A percentile compares a stretch with the other conserved stretches of the same genome.
Conservation (phyloP, 2,797 vertebrate genomes). For the Strix occidentalis region DNA sequence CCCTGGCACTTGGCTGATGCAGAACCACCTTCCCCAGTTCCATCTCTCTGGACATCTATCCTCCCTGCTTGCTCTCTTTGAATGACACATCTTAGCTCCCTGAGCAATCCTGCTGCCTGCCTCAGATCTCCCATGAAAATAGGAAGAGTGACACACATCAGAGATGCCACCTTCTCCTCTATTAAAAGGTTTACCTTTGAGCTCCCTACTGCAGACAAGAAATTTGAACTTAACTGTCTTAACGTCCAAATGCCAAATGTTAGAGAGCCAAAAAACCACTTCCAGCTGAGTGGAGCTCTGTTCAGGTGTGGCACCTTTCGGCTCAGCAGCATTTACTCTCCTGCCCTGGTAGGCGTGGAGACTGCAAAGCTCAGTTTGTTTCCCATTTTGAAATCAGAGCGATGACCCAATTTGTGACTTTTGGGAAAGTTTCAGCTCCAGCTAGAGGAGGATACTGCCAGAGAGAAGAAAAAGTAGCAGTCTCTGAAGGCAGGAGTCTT, state of each 20-base stretch:
- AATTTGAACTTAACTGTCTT: background rate
- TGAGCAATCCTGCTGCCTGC: background rate
- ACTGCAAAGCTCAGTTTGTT: slow-evolving; percentile 26
- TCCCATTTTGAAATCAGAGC: slow-evolving; percentile 17
- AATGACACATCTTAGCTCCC: background rate
- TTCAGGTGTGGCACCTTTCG: background rate
- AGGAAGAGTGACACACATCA: background rate
- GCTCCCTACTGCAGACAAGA: background rate
- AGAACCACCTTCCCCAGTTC: background rate
- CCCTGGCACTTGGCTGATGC: background rate
- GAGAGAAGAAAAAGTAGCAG: background rate
- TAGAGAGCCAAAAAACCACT: background rate
- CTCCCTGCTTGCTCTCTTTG: background rate
- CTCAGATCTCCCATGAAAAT: background rate
- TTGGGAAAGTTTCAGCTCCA: slow-evolving; percentile 38
- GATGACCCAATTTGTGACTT: slow-evolving; percentile 20
- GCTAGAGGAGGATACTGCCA: background rate
- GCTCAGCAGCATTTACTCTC: background rate
- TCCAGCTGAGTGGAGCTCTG: background rate
- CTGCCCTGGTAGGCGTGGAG: background rate
- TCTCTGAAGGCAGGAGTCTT: background rate
- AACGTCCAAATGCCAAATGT: background rate
- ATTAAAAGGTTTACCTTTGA: background rate
- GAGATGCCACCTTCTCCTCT: background rate
- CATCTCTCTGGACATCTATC: background rate